These are phyloP conservation scores for Loriculus beryllinus DNA, from an alignment of 2,797 vertebrate species.

Conservation along the genomic window DNA sequence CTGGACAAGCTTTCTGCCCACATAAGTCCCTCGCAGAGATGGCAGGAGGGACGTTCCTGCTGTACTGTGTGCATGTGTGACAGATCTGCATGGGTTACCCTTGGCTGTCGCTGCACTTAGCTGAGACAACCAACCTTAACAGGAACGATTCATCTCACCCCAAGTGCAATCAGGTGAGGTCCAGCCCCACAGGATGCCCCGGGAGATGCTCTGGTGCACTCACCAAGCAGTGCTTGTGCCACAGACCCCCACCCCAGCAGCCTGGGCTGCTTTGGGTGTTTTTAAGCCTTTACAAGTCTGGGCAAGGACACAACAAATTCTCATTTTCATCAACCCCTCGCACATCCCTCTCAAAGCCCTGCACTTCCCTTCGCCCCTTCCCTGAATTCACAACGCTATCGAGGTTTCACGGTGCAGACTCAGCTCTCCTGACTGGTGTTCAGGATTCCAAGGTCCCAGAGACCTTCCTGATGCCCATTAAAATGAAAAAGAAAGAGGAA, in stretches of 20 bases:
- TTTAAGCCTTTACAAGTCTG: not conserved
- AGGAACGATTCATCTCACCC: not conserved
- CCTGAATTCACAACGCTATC: not conserved
- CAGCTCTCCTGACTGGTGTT: not conserved
- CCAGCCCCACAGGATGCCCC: not conserved
- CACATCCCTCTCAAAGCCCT: not conserved
- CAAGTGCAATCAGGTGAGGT: fast-evolving
- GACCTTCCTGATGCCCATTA: not conserved
- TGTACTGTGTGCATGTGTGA: not conserved
- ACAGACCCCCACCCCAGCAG: fast-evolving
- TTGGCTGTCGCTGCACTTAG: not conserved
- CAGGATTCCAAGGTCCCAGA: not conserved
- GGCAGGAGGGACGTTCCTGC: not conserved
- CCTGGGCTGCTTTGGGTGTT: not conserved
- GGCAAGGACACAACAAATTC: not conserved
- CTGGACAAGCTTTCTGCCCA: not conserved
- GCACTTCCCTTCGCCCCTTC: not conserved
- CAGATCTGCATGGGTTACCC: no score
- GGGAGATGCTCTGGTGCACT: not conserved
- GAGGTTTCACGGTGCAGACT: not conserved
- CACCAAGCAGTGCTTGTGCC: not conserved
- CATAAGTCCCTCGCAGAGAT: not conserved
- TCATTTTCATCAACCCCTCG: not conserved
- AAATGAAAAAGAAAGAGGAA: not conserved
- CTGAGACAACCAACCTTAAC: not conserved